Base-by-base conservation (phyloP, 2,797 vertebrate species). In the Lagorchestes hirsutus region DNA sequence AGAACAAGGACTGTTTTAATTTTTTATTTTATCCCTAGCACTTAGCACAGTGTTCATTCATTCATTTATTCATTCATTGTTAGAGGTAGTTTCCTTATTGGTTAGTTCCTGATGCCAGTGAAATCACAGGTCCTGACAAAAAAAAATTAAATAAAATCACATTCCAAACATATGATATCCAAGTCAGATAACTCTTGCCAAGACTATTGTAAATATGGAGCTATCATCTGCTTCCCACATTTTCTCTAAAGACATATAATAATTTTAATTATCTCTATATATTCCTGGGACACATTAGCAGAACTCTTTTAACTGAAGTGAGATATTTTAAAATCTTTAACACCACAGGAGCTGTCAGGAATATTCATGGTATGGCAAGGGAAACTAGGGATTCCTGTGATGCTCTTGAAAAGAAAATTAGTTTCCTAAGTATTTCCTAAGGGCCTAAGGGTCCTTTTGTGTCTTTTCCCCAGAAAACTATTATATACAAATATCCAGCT, bases 251-350 rank as follows among this genome's bases (percentile, higher is more conserved):
- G 92, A 54, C n/a, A 93, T 94, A 92, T 55, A 56, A 82, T 95
- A 94, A 94, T 95, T 96, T 96, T 92, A 94, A 34, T 95, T 90
- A 82, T 82, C n/a, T 92, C 87, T 91, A 52, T 91, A 90, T 92
- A 67, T 90, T 94, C 91, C 22, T 90, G 59, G 55, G 74, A 82
- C 54, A n/a, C 95, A 95, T 95, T 0, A 59, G n/a, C 40, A 74
- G 28, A 92, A 46, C 56, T 92, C 55, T 91, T 54, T 96, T 93
- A 95, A 90, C 55, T 95, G 90, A 93, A 95, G 8, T 59, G 55
- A 94, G 93, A 34, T 94, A 93, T 90, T 91, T 94, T 92, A 95
- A 96, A 92, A 97, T 92, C 57, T 95, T 95, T 94, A 96, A 50
- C 55, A 90, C 57, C 57, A 95, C 93, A 92, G 27, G 31, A 94